Evolutionary conservation across 2,113 vertebrate species (phyloP), one percentile per base, ranked within the genome.

Genomic region (Bos javanicus): DNA sequence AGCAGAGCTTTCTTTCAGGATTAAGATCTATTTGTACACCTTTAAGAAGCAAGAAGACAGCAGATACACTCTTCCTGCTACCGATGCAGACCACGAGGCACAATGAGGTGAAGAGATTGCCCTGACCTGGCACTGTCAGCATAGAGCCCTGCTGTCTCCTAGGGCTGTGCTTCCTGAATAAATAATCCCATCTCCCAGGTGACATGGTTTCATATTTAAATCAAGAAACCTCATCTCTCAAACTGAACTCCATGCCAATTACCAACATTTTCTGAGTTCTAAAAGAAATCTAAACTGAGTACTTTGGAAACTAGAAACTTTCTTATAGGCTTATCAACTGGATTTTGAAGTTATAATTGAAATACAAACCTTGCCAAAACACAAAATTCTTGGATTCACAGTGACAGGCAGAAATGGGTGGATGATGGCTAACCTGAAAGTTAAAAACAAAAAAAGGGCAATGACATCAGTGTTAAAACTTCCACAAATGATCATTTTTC

Each of bases 301-400:
- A 90, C 46, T 97, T 93, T 4, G 64, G 95, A 94, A 60, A 94
- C 6, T 67, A 88, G 64, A 78, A n/a, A 89, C 30, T 6, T 43
- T 97, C 91, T 88, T 56, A 87, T 21, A 95, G 94, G 46, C 39
- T 78, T 50, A 62, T 74, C 82, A 89, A 95, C 87, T 91, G 95
- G 11, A 57, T 96, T 52, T 95, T 95, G 92, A 97, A 78, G 62
- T 98, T 95, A 86, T 93, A 71, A 98, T 30, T 96, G 95, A 98
- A 98, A 98, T 94, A 86, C 97, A 96, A 99, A 99, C 99, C 99
- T 99, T 99, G 99, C 99, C 99, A 99, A 99, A 99, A 99, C 98
- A 99, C 99, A 99, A 99, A 99, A 98, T 99, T 99, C 99, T 99
- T 99, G 57, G 99, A 99, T 98, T 99, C 99, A 99, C 99, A 99